Conservation (phyloP, 2,888 invertebrate species). For the Ypsolopha sequella region DNA sequence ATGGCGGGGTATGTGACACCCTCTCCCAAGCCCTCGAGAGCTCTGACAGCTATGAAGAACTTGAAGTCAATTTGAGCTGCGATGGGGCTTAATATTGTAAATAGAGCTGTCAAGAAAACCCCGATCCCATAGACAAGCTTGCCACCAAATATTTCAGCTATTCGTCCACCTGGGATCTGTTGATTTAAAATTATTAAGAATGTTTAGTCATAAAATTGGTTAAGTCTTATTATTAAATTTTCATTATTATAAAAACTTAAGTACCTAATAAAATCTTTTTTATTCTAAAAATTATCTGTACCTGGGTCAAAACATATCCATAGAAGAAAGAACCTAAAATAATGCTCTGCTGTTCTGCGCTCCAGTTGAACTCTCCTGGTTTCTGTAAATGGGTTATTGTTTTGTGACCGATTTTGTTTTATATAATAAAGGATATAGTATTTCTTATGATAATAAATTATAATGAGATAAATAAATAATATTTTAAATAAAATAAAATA, state of each 20-base stretch:
- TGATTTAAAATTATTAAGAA: constrained; percentile 5
- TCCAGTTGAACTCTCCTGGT: constrained; percentile 83
- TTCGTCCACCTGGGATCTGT: constrained; percentile 78
- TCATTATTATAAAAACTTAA: background rate
- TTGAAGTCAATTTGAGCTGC: constrained; percentile 78
- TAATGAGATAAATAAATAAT: background rate
- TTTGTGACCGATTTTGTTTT: constrained; percentile 9
- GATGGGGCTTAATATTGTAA: constrained; percentile 86
- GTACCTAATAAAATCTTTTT: background rate
- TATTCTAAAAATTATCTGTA: constrained; percentile 22
- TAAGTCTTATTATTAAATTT: background rate
- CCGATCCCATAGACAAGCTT: constrained; percentile 88
- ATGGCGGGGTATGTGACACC: constrained; percentile 95
- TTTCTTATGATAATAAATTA: background rate
- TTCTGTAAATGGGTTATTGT: constrained; percentile 49
- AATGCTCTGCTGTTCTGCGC: constrained; percentile 82
- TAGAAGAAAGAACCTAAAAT: constrained; percentile 88
- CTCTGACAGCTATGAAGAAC: constrained; percentile 80
- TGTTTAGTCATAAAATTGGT: background rate
- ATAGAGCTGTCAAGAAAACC: constrained; percentile 82
- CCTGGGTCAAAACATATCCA: constrained; percentile 86
- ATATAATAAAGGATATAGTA: constrained; percentile 8
- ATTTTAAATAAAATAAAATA: background rate
- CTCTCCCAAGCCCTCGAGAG: constrained; percentile 88
- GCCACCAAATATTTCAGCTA: constrained; percentile 91